phyloP scores from a whole-genome alignment of 64 coral and sea anemone genomes.

The Montipora capricornis region DNA sequence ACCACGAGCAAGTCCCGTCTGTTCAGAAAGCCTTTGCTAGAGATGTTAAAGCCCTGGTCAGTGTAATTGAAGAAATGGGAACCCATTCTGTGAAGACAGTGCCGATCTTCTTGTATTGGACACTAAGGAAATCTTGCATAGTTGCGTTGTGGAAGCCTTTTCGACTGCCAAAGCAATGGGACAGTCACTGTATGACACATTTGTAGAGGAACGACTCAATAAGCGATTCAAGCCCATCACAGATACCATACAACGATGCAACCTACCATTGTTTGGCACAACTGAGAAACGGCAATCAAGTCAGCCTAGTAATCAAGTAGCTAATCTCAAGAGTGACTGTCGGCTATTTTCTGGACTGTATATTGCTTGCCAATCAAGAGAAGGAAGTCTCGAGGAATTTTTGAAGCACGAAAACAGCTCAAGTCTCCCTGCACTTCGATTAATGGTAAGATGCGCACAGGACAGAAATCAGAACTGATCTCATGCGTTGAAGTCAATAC shows the following conservation, averaged over 20 bases:
- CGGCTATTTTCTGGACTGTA: conserved; percentile 26
- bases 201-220: conserved; percentile 21
- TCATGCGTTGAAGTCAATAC: neutral
- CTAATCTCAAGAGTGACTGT: conserved; percentile 36
- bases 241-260: conserved; percentile 9
- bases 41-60: neutral
- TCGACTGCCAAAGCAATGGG: neutral
- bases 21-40: neutral
- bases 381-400: conserved; percentile 18
- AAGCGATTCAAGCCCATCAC: conserved; percentile 12
- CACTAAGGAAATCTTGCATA: conserved; percentile 40
- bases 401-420: conserved; percentile 54
- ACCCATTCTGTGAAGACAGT: neutral
- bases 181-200: conserved; percentile 31
- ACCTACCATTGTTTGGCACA: conserved; percentile 27
- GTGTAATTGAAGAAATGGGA: neutral
- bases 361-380: conserved; percentile 17
- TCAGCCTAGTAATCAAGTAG: conserved; percentile 25
- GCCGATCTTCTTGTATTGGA: neutral
- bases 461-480: too few relatives aligned
- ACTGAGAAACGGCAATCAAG: neutral
- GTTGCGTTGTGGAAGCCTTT: conserved; percentile 3
- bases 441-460: too few relatives aligned
- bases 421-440: conserved; percentile 4
- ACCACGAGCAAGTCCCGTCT: neutral